Base-by-base conservation (phyloP, 92 coral and sea anemone species). In the Anthopleura xanthogrammica region DNA sequence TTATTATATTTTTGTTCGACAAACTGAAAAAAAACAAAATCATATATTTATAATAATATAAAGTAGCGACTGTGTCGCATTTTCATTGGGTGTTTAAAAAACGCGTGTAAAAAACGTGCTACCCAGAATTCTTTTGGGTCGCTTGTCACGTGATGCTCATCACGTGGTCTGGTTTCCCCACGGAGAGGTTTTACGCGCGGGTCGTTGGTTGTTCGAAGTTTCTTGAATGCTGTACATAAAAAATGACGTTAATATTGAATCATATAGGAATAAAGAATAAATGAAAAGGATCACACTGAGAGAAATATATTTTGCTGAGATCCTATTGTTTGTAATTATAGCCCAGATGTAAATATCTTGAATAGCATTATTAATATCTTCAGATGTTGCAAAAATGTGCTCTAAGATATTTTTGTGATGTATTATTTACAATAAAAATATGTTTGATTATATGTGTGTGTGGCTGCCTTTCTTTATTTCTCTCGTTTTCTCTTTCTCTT, bases 41-140 rank as follows among this genome's bases (percentile, higher is more conserved):
- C 43, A 81, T 75, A 81, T 81, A 81, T 81, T 81, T 81, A 81
- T 81, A 48, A 81, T 81, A 81, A 50, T 50, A 81, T 68, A 70
- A 66, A 50, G 84, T 81, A 81, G 84, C 84, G 84, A 70, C 84
- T 81, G 84, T 81, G 84, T 81, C 84, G 84, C 84, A 60, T 70
- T 80, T 75, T 1, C 75, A 60, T 70, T 52, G 74, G 74, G 74
- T 42, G 77, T 16, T 68, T 29, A 81, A 46, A 60, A 68, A 58
- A 60, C 52, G 84, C 83, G 83, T 81, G 56, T 52, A 52, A 29
- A 46, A 68, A 68, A 68, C 16, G 41, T 36, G 70, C 70, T 68
- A 68, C 74, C 46, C 41, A 23, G 79, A 75, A 75, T 10, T 75
- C 79, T 5, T 20, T 75, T 43, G 54, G 79, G 12, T 9, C 60